Conservation (phyloP, 1,140 invertebrate genomes). For the Trichonephila inaurata region DNA sequence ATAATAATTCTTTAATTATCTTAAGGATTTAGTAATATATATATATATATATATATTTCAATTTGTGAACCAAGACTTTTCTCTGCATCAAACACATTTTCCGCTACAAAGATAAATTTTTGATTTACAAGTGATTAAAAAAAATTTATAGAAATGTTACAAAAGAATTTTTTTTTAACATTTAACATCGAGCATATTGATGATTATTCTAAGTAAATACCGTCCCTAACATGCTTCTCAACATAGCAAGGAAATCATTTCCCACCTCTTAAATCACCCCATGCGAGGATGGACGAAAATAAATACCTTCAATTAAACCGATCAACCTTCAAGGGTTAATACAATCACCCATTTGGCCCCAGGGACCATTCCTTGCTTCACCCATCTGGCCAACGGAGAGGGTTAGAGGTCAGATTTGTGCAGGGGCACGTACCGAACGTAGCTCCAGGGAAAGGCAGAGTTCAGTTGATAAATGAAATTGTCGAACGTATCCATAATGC, state of each 20-base stretch:
- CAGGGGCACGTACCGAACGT: constrained; percentile 1
- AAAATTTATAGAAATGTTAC: too few relatives aligned
- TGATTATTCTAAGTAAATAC: neutral
- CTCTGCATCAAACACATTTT: too few relatives aligned
- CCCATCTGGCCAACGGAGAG: constrained; percentile 38
- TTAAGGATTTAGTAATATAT: too few relatives aligned
- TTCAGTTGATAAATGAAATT: neutral
- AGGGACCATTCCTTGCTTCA: neutral
- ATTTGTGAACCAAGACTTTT: too few relatives aligned
- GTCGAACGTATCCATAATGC: neutral
- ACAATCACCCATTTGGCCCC: neutral
- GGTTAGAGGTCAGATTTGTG: constrained; percentile 68
- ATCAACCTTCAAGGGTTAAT: neutral
- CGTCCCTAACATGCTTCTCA: neutral
- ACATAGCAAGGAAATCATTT: neutral
- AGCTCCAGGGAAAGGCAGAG: neutral
- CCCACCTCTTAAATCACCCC: neutral
- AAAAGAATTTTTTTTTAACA: too few relatives aligned
- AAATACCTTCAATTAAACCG: neutral
- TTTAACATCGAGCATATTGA: too few relatives aligned
- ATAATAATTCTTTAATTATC: too few relatives aligned
- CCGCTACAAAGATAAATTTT: too few relatives aligned
- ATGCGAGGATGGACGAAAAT: neutral
- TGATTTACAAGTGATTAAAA: too few relatives aligned
- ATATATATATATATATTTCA: too few relatives aligned